A percentile compares a stretch with the other conserved stretches of the same genome.
Evolutionary conservation across 1,140 invertebrate genomes (phyloP).

Genomic region (Chionoecetes opilio): DNA sequence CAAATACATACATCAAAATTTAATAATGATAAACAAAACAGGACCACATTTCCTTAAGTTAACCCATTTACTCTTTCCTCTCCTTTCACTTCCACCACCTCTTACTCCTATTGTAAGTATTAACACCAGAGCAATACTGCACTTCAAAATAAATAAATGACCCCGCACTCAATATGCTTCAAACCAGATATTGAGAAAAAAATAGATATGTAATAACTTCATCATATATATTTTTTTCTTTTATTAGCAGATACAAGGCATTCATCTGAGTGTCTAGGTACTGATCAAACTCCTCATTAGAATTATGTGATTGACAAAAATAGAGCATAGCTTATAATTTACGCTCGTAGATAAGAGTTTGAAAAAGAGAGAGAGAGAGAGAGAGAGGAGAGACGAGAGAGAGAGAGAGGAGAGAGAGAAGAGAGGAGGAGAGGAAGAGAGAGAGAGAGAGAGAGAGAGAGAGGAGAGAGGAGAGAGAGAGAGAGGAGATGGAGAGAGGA

Average conservation of each 20-base stretch:
- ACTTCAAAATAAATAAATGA: neutral
- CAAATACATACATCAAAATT: no score
- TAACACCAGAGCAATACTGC: neutral
- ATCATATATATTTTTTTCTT: neutral
- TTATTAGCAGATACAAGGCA: neutral
- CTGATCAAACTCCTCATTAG: neutral
- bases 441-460: neutral
- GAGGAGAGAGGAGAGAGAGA: neutral
- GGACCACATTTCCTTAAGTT: neutral
- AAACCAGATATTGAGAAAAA: neutral
- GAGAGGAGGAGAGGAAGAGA: neutral
- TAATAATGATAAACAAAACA: no score
- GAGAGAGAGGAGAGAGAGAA: no score
- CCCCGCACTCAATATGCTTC: neutral
- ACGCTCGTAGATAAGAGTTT: neutral
- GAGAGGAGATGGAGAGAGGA: no score
- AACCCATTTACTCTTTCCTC: neutral
- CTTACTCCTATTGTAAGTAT: neutral
- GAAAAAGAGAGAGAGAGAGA: neutral
- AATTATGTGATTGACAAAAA: conserved; percentile 21
- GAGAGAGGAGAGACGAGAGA: neutral
- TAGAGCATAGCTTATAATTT: neutral
- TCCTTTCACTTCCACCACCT: neutral
- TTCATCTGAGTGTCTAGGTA: neutral
- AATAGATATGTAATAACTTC: neutral